phyloP scores from a whole-genome alignment of 2,888 invertebrate species.

The Corythucha ciliata region DNA sequence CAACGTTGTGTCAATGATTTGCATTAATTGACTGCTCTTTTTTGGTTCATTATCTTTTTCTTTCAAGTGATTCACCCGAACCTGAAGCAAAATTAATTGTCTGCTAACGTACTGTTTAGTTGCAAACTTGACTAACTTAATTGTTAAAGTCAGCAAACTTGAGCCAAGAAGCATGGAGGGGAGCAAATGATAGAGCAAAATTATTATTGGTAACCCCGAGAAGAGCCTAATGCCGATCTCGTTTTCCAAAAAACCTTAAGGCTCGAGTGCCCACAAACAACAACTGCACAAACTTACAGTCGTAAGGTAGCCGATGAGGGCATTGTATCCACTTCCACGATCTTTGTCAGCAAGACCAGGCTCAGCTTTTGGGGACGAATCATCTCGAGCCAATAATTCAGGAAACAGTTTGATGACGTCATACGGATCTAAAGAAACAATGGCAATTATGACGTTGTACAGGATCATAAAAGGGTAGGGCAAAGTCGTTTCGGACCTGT shows the following conservation, averaged over 20 bases:
- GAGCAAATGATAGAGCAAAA: too few relatives aligned
- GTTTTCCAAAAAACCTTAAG: too few relatives aligned
- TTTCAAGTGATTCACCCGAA: constrained; percentile 7
- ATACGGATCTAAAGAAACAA: constrained; percentile 67
- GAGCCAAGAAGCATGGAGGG: too few relatives aligned
- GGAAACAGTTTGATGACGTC: constrained; percentile 94
- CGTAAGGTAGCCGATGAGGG: constrained; percentile 82
- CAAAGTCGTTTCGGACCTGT: constrained; percentile 48
- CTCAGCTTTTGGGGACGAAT: constrained; percentile 28
- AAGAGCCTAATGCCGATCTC: too few relatives aligned
- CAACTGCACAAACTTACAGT: constrained; percentile 55
- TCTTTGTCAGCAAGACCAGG: constrained; percentile 68
- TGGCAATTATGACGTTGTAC: background rate
- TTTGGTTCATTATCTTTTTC: constrained; percentile 16
- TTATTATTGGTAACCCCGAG: too few relatives aligned
- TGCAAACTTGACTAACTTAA: too few relatives aligned
- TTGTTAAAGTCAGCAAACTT: too few relatives aligned
- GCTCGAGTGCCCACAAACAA: too few relatives aligned
- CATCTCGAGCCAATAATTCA: constrained; percentile 56
- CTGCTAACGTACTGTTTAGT: too few relatives aligned
- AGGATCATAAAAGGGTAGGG: background rate
- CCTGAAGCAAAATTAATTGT: too few relatives aligned
- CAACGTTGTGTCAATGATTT: constrained; percentile 93
- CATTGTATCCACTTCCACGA: constrained; percentile 75
- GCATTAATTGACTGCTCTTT: constrained; percentile 47